These are phyloP conservation scores for Pollimyrus isidori DNA, from an alignment of 2,113 vertebrate species.

Conservation along the genomic window DNA sequence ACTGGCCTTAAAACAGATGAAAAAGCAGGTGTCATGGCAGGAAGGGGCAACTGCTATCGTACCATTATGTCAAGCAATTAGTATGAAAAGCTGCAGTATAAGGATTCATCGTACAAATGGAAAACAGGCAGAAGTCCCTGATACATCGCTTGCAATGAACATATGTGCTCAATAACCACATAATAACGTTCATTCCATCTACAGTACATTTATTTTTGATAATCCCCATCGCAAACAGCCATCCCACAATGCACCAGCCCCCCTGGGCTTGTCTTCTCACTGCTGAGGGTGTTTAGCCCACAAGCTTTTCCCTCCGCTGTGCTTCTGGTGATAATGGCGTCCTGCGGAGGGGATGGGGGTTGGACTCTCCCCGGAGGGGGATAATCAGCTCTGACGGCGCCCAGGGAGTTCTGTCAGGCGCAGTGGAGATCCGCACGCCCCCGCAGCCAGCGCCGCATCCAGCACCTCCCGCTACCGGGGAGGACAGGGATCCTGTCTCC, in stretches of 20 bases:
- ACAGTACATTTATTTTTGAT: constrained; percentile 7
- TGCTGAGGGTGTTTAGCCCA: constrained; percentile 9
- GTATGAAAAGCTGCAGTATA: not conserved
- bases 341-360: not conserved
- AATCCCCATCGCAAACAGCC: constrained; percentile 1
- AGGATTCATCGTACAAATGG: not conserved
- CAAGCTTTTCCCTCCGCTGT: not conserved
- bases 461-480: not conserved
- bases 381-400: constrained; percentile 8
- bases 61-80: not conserved
- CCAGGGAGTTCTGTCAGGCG: not conserved
- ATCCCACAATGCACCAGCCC: not conserved
- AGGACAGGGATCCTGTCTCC: not conserved
- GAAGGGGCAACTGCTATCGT: not conserved
- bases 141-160: not conserved
- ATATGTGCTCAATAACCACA: not conserved
- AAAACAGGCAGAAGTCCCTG: not conserved
- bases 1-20: not conserved
- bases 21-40: not conserved
- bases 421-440: not conserved
- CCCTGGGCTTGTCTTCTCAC: not conserved
- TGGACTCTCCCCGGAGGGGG: constrained; percentile 9
- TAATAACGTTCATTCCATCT: not conserved
- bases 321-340: constrained; percentile 4
- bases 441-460: not conserved